phyloP scores from a whole-genome alignment of 2,113 vertebrate species.

The Caloenas nicobarica region DNA sequence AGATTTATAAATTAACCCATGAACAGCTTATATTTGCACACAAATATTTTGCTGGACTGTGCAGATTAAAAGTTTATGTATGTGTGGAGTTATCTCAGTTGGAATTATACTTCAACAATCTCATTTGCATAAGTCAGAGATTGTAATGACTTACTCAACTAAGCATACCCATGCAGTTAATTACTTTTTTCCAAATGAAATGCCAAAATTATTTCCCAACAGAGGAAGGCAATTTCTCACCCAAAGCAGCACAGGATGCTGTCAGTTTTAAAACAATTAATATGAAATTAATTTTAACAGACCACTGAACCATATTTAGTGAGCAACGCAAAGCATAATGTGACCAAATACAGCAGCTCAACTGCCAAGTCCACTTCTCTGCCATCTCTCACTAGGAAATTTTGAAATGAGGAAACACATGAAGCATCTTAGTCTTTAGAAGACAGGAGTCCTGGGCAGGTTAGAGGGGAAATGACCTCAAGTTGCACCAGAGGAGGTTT shows the following conservation, averaged over 20 bases:
- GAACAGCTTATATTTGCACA: neutral
- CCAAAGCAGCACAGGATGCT: conserved; percentile 22
- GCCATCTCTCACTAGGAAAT: neutral
- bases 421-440: neutral
- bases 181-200: conserved; percentile 76
- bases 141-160: conserved; percentile 76
- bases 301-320: neutral
- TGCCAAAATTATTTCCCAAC: conserved; percentile 69
- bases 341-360: neutral
- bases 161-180: conserved; percentile 75
- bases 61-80: conserved; percentile 41
- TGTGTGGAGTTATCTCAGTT: conserved; percentile 8
- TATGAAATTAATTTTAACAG: conserved; percentile 68
- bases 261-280: conserved; percentile 57
- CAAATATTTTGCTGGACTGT: neutral
- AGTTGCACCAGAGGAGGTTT: no score
- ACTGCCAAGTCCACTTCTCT: neutral
- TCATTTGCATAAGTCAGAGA: conserved; percentile 74
- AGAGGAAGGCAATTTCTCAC: conserved; percentile 48
- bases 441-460: neutral
- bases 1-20: conserved; percentile 24
- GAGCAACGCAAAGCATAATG: neutral
- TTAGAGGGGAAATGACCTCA: neutral
- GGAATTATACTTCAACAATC: conserved; percentile 24
- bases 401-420: neutral